These are phyloP conservation scores for Drosophila subquinaria DNA, from an alignment of 2,888 invertebrate genomes.

Conservation along the genomic window DNA sequence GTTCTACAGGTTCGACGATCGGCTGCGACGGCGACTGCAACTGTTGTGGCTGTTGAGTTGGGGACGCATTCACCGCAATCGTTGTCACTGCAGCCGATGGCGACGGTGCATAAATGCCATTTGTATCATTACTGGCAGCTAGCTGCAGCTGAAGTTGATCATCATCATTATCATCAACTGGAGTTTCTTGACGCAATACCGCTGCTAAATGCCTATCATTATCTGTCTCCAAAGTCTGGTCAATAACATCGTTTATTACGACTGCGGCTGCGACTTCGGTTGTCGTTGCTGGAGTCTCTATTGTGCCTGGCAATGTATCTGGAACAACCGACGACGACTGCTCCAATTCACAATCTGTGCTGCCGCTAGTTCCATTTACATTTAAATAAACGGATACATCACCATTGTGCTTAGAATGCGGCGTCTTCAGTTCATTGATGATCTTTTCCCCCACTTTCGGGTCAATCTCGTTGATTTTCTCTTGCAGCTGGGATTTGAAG, in stretches of 20 bases:
- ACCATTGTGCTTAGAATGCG: slow-evolving; percentile 69
- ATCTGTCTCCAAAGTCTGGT: slow-evolving; percentile 51
- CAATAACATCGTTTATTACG: slow-evolving; percentile 35
- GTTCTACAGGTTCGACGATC: slow-evolving; percentile 79
- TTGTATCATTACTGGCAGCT: slow-evolving; percentile 52
- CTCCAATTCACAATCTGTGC: slow-evolving; percentile 54
- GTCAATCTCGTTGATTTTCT: slow-evolving; percentile 90
- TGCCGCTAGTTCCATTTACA: slow-evolving; percentile 70
- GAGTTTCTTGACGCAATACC: slow-evolving; percentile 78
- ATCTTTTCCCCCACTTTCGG: slow-evolving; percentile 90
- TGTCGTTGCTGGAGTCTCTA: slow-evolving; percentile 26
- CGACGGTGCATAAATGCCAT: slow-evolving; percentile 57
- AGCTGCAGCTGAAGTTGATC: slow-evolving; percentile 35
- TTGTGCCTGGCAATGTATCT: slow-evolving; percentile 37
- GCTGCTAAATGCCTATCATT: slow-evolving; percentile 75
- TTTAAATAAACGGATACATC: slow-evolving; percentile 63
- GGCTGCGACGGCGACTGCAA: slow-evolving; percentile 34
- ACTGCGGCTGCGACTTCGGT: slow-evolving; percentile 8
- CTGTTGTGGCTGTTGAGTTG: slow-evolving; percentile 37
- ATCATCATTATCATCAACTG: slow-evolving; percentile 74
- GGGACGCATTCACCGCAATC: slow-evolving; percentile 63
- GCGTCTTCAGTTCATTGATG: slow-evolving; percentile 86
- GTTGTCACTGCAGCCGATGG: slow-evolving; percentile 68
- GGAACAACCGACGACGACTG: slow-evolving; percentile 28
- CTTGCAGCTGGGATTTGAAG: slow-evolving; percentile 90